Conservation (phyloP, 2,113 vertebrate species). For the Toxotes chatareus region DNA sequence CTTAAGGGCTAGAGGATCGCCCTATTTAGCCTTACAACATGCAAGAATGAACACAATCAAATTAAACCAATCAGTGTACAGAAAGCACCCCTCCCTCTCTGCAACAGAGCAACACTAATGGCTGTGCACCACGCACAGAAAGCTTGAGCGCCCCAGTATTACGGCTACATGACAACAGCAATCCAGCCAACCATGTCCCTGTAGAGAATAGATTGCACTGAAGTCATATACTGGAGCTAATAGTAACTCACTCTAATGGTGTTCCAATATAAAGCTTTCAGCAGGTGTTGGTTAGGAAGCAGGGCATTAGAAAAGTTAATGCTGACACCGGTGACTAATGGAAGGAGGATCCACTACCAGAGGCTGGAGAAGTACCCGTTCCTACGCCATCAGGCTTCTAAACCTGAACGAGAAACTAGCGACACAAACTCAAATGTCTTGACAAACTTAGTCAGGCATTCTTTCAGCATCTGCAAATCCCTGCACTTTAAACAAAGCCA, state of each 20-base stretch:
- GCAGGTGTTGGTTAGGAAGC: constrained; percentile 42
- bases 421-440: not conserved
- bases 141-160: constrained; percentile 40
- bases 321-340: constrained; percentile 52
- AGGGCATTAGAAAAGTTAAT: constrained; percentile 41
- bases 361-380: not conserved
- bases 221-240: constrained; percentile 48
- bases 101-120: constrained; percentile 56
- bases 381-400: not conserved
- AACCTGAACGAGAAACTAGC: not conserved
- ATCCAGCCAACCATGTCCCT: constrained; percentile 47
- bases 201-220: constrained; percentile 48
- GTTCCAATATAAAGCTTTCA: constrained; percentile 65
- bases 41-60: constrained; percentile 70
- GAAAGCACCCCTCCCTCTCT: constrained; percentile 36
- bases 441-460: constrained; percentile 38
- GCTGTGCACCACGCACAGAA: constrained; percentile 29
- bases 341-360: constrained; percentile 12
- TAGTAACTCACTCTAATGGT: constrained; percentile 67
- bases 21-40: constrained; percentile 69
- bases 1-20: constrained; percentile 59
- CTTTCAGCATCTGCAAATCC: constrained; percentile 20
- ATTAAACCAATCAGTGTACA: constrained; percentile 64
- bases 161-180: constrained; percentile 57
- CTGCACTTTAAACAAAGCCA: not conserved